phyloP scores from a whole-genome alignment of 2,113 vertebrate genomes.

The Circaetus gallicus region DNA sequence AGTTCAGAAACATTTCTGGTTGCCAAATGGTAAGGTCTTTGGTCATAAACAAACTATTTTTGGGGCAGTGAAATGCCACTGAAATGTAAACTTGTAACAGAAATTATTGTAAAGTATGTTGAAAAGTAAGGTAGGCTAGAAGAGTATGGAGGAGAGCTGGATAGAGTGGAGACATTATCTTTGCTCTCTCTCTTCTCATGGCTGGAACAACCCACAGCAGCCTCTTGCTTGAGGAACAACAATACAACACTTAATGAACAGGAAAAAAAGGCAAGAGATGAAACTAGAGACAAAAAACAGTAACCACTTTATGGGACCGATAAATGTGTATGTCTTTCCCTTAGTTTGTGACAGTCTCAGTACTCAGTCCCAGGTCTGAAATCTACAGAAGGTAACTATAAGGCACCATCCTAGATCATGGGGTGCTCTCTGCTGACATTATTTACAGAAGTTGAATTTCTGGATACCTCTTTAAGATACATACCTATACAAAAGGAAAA shows the following conservation, averaged over 20 bases:
- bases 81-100: background rate
- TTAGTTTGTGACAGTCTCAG: background rate
- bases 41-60: background rate
- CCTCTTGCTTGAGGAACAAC: background rate
- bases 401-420: background rate
- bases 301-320: fast-evolving
- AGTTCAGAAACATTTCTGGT: background rate
- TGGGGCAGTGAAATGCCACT: background rate
- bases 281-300: background rate
- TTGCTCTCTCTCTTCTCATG: background rate
- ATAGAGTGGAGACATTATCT: background rate
- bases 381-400: background rate
- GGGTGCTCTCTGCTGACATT: background rate
- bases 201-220: background rate
- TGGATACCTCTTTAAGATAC: background rate
- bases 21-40: background rate
- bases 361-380: background rate
- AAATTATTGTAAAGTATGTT: background rate
- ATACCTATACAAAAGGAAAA: background rate
- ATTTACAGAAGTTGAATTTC: background rate
- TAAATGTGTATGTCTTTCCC: background rate
- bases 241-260: background rate
- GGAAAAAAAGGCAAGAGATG: background rate
- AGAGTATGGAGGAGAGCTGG: background rate
- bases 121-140: background rate